Evolutionary conservation across 2,797 vertebrate species (phyloP), one percentile per base, ranked within the genome.

Genomic region (Mastacembelus armatus): DNA sequence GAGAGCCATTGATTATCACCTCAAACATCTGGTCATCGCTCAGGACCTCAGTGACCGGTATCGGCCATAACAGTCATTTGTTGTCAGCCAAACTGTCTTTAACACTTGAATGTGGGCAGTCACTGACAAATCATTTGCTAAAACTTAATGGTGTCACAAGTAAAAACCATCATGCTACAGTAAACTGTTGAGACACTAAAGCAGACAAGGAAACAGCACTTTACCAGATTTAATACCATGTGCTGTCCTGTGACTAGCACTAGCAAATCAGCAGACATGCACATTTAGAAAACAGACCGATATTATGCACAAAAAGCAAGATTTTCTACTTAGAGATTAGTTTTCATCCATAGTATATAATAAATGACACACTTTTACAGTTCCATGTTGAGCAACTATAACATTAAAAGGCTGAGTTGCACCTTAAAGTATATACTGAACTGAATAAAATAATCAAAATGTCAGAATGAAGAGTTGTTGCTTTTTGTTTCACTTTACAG

Each of bases 1-100:
- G 80, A 94, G 94, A 84, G 97, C 97, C 74, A 96, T 98, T 32
- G 96, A 98, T 76, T 99, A 96, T 83, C 96, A 98, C 36, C 87
- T 96, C 78, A 98, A 97, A 89, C 97, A 98, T 91, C 93, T 98
- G 51, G 92, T 93, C 77, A 97, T 99, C 26, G 97, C 98, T 67
- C 95, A 95, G 85, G 95, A 98, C 69, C 91, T 98, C 12, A 93
- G 90, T 0, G 98, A 99, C 78, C 92, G 95, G 98, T 98, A 72
- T 11, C 1, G 1, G 6, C 21, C n/a, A 24, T 7, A 56, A 14
- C 64, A 51, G 24, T 35, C 48, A 27, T 67, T 73, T 84, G 59
- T 49, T 69, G 26, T 39, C 47, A 15, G 22, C 45, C 65, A 65
- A 52, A 76, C 39, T 70, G 40, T 63, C 50, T 78, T 66, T 71